Evolutionary conservation across 2,113 vertebrate genomes (phyloP).

Genomic region (Conger conger): DNA sequence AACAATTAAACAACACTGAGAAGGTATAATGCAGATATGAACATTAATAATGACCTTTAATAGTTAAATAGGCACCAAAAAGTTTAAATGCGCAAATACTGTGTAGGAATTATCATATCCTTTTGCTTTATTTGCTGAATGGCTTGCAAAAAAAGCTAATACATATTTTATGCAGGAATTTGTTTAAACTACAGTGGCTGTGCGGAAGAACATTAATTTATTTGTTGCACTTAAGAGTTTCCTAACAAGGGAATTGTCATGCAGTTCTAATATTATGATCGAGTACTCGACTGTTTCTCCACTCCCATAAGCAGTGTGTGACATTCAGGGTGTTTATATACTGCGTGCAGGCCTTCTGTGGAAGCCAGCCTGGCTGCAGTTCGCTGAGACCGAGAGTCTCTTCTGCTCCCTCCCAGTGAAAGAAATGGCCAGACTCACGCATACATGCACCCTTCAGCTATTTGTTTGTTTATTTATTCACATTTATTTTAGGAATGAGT

Average conservation of each 20-base stretch:
- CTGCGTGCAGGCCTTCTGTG: not conserved
- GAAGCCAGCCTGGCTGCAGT: not conserved
- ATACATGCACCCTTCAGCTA: no score
- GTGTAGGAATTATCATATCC: not conserved
- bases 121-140: no score
- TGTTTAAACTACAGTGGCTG: not conserved
- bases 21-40: no score
- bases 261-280: not conserved
- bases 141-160: not conserved
- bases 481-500: no score
- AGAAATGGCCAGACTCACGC: not conserved
- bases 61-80: no score
- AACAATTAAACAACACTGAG: no score
- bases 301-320: not conserved
- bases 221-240: not conserved
- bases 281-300: not conserved
- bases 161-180: not conserved
- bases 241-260: not conserved
- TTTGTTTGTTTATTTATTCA: no score
- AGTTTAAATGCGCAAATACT: not conserved
- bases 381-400: not conserved
- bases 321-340: not conserved
- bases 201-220: not conserved
- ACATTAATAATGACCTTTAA: no score
- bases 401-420: not conserved